Conservation (phyloP, 2,113 vertebrate species). For the Prionailurus viverrinus region DNA sequence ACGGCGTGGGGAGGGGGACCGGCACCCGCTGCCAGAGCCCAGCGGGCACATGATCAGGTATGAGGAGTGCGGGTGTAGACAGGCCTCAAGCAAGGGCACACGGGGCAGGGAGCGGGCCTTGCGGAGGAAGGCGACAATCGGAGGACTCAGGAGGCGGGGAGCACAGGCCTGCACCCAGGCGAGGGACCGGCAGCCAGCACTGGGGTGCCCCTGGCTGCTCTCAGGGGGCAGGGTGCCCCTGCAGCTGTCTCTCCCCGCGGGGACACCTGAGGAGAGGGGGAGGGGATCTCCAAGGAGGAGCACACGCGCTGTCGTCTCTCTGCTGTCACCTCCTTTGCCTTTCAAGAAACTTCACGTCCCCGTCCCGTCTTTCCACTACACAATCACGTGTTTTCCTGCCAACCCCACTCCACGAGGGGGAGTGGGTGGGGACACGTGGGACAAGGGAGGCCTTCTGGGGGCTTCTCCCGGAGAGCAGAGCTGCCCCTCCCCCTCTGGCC, state of each 20-base stretch:
- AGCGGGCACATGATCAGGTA: rapidly evolving
- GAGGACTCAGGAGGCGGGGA: no score
- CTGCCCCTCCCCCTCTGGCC: not conserved
- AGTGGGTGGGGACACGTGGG: not conserved
- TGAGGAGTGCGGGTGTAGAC: not conserved
- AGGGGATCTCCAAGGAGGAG: not conserved
- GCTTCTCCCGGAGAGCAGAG: not conserved
- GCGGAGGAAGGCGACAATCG: rapidly evolving
- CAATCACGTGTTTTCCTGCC: not conserved
- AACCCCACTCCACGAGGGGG: not conserved
- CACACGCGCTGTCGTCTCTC: rapidly evolving
- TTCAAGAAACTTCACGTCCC: not conserved
- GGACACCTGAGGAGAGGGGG: not conserved
- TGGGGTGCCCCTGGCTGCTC: not conserved
- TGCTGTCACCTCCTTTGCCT: not conserved
- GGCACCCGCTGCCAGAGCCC: rapidly evolving
- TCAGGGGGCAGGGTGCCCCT: rapidly evolving
- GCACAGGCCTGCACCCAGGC: not conserved
- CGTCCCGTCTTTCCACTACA: not conserved
- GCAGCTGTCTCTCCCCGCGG: not conserved
- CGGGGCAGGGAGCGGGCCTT: not conserved
- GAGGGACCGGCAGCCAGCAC: no score
- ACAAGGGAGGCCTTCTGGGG: not conserved
- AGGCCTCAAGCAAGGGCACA: not conserved
- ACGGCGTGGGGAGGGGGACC: not conserved